These are phyloP conservation scores for Poecilobothrus nobilitatus DNA, from an alignment of 2,888 invertebrate species.

Conservation along the genomic window DNA sequence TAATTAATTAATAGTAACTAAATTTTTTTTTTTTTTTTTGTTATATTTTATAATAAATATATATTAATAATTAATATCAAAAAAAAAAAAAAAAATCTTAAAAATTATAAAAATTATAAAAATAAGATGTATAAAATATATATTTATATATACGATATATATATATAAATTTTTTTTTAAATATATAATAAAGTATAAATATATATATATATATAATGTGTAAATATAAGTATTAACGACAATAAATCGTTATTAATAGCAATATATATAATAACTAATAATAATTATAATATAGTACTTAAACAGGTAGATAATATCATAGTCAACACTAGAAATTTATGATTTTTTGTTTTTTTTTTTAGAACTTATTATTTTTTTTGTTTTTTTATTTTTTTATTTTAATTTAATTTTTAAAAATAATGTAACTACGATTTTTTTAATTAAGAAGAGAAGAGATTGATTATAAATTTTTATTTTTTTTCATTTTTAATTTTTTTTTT, in stretches of 20 bases:
- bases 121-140: too few relatives aligned
- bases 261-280: background rate
- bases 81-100: too few relatives aligned
- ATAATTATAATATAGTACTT: background rate
- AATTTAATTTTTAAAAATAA: too few relatives aligned
- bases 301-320: constrained; percentile 6
- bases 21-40: too few relatives aligned
- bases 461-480: background rate
- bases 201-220: background rate
- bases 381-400: background rate
- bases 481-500: too few relatives aligned
- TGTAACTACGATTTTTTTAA: background rate
- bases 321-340: constrained; percentile 2
- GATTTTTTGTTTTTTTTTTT: background rate
- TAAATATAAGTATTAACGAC: background rate
- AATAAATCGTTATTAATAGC: background rate
- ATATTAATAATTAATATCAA: too few relatives aligned
- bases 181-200: too few relatives aligned
- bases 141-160: too few relatives aligned
- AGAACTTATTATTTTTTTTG: background rate
- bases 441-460: background rate
- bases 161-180: too few relatives aligned
- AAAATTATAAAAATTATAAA: too few relatives aligned
- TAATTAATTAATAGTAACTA: too few relatives aligned
- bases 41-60: too few relatives aligned